phyloP scores from a whole-genome alignment of 2,797 vertebrate genomes.

The Odontamblyopus rebecca region DNA sequence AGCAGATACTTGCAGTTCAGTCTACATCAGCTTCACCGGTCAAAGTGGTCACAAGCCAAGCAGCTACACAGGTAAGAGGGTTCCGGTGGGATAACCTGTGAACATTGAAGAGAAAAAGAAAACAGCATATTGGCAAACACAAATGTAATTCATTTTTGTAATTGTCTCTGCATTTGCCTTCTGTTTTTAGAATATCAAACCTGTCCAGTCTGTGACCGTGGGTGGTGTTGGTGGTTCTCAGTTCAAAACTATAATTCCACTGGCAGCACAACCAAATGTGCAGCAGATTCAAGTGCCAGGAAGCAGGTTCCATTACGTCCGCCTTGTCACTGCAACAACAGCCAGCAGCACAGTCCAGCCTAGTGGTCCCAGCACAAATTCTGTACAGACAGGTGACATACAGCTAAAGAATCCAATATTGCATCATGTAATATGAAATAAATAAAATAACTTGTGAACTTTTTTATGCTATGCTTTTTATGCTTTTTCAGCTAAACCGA shows the following conservation, averaged over 20 bases:
- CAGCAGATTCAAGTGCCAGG: constrained; percentile 99
- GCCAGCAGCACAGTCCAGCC: constrained; percentile 81
- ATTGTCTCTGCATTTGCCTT: neutral
- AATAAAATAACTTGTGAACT: neutral
- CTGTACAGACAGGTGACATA: constrained; percentile 87
- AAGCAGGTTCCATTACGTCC: constrained; percentile 97
- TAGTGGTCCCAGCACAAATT: constrained; percentile 84
- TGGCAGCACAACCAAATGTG: constrained; percentile 90
- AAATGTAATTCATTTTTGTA: neutral
- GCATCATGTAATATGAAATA: neutral
- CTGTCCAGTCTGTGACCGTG: constrained; percentile 90
- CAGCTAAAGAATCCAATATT: neutral
- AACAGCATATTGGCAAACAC: neutral
- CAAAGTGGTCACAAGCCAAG: constrained; percentile 81
- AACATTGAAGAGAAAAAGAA: neutral
- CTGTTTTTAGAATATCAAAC: constrained; percentile 83
- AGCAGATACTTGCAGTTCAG: constrained; percentile 89
- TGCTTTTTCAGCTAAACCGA: constrained; percentile 83
- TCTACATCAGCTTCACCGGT: constrained; percentile 83
- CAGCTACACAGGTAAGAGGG: constrained; percentile 76
- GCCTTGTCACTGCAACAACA: constrained; percentile 92
- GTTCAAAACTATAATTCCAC: constrained; percentile 96
- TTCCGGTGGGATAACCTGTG: neutral
- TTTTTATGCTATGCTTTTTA: constrained; percentile 5
- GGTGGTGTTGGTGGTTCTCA: constrained; percentile 87